phyloP scores from a whole-genome alignment of 2,888 invertebrate species.

The Dasypolia templi region DNA sequence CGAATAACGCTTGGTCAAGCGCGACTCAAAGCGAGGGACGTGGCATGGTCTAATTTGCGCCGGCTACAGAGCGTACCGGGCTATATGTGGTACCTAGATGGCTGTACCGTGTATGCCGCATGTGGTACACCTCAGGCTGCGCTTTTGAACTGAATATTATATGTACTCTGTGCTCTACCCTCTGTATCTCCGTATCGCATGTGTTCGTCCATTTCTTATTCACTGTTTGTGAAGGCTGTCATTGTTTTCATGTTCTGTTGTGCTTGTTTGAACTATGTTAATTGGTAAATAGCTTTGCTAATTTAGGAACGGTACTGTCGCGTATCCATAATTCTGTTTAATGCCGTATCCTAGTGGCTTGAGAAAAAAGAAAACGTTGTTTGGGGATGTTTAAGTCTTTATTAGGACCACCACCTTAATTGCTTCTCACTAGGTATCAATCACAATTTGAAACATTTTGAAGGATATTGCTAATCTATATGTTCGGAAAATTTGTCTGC shows the following conservation, averaged over 20 bases:
- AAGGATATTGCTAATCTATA: no score
- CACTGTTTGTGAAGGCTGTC: constrained; percentile 61
- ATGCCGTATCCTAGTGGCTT: background rate
- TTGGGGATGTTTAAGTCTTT: background rate
- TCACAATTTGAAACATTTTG: no score
- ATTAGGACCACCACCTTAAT: no score
- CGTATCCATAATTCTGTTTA: constrained; percentile 22
- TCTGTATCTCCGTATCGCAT: constrained; percentile 52
- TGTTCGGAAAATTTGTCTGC: no score
- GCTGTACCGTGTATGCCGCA: constrained; percentile 27
- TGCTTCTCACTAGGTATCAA: no score
- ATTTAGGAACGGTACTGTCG: constrained; percentile 37
- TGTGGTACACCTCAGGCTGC: constrained; percentile 67
- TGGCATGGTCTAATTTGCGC: constrained; percentile 85
- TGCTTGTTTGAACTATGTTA: constrained; percentile 44
- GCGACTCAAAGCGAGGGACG: constrained; percentile 85
- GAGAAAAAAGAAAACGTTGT: background rate
- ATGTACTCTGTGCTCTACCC: constrained; percentile 49
- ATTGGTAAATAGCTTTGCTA: constrained; percentile 59
- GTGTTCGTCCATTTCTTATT: constrained; percentile 62
- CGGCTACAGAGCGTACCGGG: constrained; percentile 66
- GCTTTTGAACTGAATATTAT: constrained; percentile 72
- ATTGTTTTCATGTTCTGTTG: constrained; percentile 58
- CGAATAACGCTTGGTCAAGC: constrained; percentile 89
- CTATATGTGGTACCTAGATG: constrained; percentile 29